Evolutionary conservation across 92 coral and sea anemone genomes (phyloP), one percentile per base, ranked within the genome.

Genomic region (Porites lobata): DNA sequence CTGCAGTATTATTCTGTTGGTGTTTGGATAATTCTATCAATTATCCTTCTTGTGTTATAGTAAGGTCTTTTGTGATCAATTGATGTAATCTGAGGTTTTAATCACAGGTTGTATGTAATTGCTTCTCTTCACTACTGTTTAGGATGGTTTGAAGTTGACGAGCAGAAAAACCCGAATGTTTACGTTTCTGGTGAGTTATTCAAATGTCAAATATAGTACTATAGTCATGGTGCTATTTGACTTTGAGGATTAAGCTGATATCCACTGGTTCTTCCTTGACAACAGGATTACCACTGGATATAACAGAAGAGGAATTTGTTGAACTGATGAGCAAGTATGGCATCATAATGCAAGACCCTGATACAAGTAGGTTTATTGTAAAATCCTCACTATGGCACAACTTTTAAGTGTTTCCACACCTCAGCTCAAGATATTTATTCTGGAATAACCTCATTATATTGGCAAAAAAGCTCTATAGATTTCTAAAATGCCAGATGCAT

Each of bases 61-160:
- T 47, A 11, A 17, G 17, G 18, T 69, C 14, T 47, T 21, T 4
- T 61, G 6, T 24, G 18, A 22, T 11, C 8, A 10, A 50, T 52
- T 65, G 2, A 5, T 22, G 15, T 78, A 10, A 10, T 26, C 15
- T 18, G 13, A 13, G 62, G n/a, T 47, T 32, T 64, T 9, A 21
- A 13, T 13, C 6, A 2, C 17, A 9, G 13, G 19, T 61, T 21
- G 1, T 43, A n/a, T 9, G 17, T n/a, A 6, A 6, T 63, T 18
- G 18, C 10, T 80, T 64, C 70, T 77, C 29, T 21, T 29, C 19
- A 8, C 24, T 79, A 38, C 6, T 58, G 52, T 76, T 43, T 24
- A 95, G 98, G 89, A 10, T 97, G 99, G 99, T 97, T 97, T 88
- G 96, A 97, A 79, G 86, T 95, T 88, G 99, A 97, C 69, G 96